Base-by-base conservation (phyloP, 2,113 vertebrate genomes). In the Hippotragus niger region DNA sequence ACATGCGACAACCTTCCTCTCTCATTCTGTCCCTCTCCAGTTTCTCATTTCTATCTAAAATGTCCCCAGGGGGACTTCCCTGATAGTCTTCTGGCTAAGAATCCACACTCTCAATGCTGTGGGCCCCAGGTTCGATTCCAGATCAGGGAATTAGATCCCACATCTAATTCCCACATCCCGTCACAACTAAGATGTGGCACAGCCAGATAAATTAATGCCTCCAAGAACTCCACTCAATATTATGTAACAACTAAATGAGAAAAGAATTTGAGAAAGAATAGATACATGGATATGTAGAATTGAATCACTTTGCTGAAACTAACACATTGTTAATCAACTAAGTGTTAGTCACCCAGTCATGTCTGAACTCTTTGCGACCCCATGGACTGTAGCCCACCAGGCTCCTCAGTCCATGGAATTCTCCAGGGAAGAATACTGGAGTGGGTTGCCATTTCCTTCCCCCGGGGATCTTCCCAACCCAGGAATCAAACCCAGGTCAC, bases 21-120 rank as follows among this genome's bases (percentile, higher is more conserved):
- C 43, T 33, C 81, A 64, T 45, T 45, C 71, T 31, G 27, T 64
- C 7, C 78, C 58, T 57, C 27, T 16, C 76, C 31, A 33, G 4
- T 89, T 60, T 78, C 53, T 60, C 47, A 17, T 13, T 84, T 17
- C 45, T 90, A 62, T 88, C 94, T 74, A 47, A 78, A 88, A 91
- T 82, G 25, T 7, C 40, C 67, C 7, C 67, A 36, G 3, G n/a
- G n/a, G 67, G 9, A 71, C 67, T 36, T 71, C n/a, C 67, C 4
- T 23, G 67, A 71, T 36, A 36, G n/a, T 23, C 67, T 10, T 36
- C 10, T 12, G 67, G n/a, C n/a, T 71, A 40, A 71, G 67, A 71
- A 71, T 71, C 67, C 17, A 6, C 67, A 36, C 19, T 23, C 19
- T 23, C n/a, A 71, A 71, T 40, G 67, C 67, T 23, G 5, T 9